phyloP scores from a whole-genome alignment of 2,888 invertebrate species.

The Diploptera punctata region DNA sequence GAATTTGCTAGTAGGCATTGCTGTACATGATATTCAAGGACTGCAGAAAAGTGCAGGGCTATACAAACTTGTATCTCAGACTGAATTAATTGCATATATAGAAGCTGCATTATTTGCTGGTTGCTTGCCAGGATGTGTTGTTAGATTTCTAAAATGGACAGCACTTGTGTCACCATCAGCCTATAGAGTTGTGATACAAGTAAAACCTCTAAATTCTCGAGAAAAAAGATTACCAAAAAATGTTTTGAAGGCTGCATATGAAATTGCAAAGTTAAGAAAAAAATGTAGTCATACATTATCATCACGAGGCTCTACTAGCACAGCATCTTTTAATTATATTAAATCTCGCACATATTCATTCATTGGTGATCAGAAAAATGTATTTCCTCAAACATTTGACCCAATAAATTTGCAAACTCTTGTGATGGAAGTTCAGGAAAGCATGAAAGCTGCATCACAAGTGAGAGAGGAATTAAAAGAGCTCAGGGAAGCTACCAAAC shows the following conservation, averaged over 20 bases:
- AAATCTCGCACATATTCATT: background rate
- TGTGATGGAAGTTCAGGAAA: slow-evolving; percentile 4
- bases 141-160: slow-evolving; percentile 77
- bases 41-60: slow-evolving; percentile 84
- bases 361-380: background rate
- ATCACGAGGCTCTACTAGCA: slow-evolving; percentile 51
- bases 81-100: slow-evolving; percentile 86
- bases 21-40: slow-evolving; percentile 87
- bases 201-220: slow-evolving; percentile 82
- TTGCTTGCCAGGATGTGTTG: slow-evolving; percentile 74
- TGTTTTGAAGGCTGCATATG: slow-evolving; percentile 80
- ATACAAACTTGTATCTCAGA: slow-evolving; percentile 83
- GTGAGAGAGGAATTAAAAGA: slow-evolving; percentile 26
- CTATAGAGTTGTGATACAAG: slow-evolving; percentile 80
- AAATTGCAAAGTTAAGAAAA: slow-evolving; percentile 79
- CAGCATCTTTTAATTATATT: background rate
- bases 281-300: slow-evolving; percentile 46
- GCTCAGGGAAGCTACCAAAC: slow-evolving; percentile 21
- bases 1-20: slow-evolving; percentile 86
- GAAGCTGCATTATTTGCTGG: slow-evolving; percentile 82
- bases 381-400: background rate
- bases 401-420: background rate
- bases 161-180: slow-evolving; percentile 83
- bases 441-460: slow-evolving; percentile 8
- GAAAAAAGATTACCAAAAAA: slow-evolving; percentile 81